Conservation (phyloP, 2,797 vertebrate genomes). For the Pampus argenteus region DNA sequence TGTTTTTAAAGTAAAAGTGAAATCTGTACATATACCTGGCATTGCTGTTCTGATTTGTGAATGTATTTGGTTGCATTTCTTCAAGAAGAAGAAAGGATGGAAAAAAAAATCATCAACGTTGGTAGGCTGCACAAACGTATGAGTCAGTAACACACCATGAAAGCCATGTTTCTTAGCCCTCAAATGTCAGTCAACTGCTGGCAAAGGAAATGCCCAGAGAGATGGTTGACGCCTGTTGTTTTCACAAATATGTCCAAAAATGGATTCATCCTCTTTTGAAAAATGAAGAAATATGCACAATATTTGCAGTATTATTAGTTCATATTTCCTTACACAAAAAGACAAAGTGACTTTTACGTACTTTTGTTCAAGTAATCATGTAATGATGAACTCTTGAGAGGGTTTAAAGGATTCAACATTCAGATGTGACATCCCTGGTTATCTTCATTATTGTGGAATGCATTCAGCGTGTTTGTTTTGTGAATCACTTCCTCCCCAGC, state of each 20-base stretch:
- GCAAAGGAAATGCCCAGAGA: not conserved
- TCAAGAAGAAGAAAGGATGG: no score
- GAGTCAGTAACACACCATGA: conserved; percentile 9
- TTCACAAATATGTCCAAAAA: not conserved
- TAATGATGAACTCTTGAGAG: not conserved
- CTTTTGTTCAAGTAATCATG: no score
- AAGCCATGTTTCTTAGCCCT: not conserved
- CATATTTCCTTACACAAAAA: no score
- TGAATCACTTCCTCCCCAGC: conserved; percentile 74
- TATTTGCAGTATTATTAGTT: not conserved
- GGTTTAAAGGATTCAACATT: conserved; percentile 24
- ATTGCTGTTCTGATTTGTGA: not conserved
- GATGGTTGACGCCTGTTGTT: not conserved
- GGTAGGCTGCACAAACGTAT: not conserved
- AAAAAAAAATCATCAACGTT: not conserved
- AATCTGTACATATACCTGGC: not conserved
- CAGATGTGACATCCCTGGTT: conserved; percentile 40
- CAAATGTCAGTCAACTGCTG: not conserved
- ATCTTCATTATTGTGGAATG: conserved; percentile 71
- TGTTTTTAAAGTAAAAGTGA: not conserved
- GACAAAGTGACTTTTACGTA: not conserved
- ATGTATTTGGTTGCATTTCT: no score
- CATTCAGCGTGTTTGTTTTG: conserved; percentile 64
- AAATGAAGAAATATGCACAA: not conserved
- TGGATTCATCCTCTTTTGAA: not conserved